Percentiles rank a stretch among this genome's conserved stretches.
phyloP scores from a whole-genome alignment of 37 sponge, comb jelly and placozoan genomes.

The Spongilla lacustris region DNA sequence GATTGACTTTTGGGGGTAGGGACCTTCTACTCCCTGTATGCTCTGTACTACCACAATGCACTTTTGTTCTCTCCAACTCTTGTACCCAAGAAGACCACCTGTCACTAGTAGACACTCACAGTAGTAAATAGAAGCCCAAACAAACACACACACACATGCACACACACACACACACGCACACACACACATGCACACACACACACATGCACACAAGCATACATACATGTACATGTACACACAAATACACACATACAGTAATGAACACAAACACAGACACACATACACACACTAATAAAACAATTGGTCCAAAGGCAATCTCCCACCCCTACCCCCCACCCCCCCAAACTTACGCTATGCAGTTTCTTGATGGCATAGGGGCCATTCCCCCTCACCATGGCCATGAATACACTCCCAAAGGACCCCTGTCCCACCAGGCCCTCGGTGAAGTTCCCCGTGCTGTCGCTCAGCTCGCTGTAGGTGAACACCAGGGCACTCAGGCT shows the following conservation, averaged over 20 bases:
- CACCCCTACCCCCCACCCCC: neutral
- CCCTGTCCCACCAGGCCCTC: constrained; percentile 50
- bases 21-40: too few species aligned
- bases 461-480: constrained; percentile 46
- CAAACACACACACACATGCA: constrained; percentile 1
- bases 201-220: neutral
- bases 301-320: neutral
- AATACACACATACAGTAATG: neutral
- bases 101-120: neutral
- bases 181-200: constrained; percentile 9
- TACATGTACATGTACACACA: neutral
- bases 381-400: constrained; percentile 46
- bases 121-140: neutral
- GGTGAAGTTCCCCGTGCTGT: constrained; percentile 58
- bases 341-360: constrained; percentile 58
- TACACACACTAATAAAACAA: neutral
- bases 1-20: too few species aligned
- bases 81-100: too few species aligned
- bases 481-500: constrained; percentile 37
- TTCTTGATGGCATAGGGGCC: constrained; percentile 79
- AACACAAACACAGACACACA: neutral
- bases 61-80: too few species aligned
- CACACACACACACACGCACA: constrained; percentile 3
- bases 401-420: constrained; percentile 68
- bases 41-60: too few species aligned